phyloP scores from a whole-genome alignment of 1,140 invertebrate genomes.

The Battus philenor region DNA sequence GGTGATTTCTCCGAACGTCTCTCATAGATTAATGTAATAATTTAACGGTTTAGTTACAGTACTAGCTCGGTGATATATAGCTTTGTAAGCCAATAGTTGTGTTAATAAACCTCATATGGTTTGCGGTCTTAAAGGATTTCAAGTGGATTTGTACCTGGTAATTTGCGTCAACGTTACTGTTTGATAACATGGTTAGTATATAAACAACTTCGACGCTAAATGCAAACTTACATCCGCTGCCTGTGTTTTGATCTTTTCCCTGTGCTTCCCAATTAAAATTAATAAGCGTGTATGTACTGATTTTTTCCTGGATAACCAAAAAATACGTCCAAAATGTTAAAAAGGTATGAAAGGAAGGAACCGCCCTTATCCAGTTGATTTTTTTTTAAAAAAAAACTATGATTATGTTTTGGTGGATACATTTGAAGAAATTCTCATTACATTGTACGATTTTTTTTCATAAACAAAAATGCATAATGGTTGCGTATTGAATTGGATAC shows the following conservation, averaged over 20 bases:
- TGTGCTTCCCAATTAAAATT: neutral
- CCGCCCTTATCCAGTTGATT: no score
- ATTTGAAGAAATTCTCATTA: no score
- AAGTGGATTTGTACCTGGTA: slow-evolving; percentile 28
- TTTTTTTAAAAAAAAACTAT: no score
- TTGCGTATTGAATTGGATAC: no score
- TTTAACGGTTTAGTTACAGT: slow-evolving; percentile 14
- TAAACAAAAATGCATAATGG: no score
- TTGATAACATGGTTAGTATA: slow-evolving; percentile 15
- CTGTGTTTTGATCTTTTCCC: neutral
- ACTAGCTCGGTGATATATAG: slow-evolving; percentile 17
- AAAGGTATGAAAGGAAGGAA: no score
- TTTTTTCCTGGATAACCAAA: no score
- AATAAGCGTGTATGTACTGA: no score
- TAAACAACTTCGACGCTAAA: neutral
- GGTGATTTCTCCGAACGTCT: neutral
- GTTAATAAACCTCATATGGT: slow-evolving; percentile 30
- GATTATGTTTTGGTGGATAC: no score
- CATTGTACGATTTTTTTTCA: no score
- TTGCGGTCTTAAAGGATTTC: slow-evolving; percentile 28
- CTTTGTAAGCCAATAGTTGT: slow-evolving; percentile 21
- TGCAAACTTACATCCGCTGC: neutral
- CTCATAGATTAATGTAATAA: slow-evolving; percentile 9
- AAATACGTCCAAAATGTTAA: no score
- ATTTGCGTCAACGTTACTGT: slow-evolving; percentile 22